Conservation (phyloP, 2,888 invertebrate species). For the Callimorpha dominula region DNA sequence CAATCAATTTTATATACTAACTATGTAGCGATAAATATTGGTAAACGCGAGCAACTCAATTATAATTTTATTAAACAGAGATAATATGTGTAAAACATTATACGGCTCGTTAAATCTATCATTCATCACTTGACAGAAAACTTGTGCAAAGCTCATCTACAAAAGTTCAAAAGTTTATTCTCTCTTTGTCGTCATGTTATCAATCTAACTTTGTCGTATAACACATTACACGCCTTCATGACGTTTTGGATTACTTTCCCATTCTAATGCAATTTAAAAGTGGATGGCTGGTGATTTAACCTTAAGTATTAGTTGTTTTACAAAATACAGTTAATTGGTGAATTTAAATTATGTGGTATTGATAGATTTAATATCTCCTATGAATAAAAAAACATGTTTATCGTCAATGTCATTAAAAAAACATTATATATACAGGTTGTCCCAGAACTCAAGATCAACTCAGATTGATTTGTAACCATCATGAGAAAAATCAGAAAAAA, state of each 20-base stretch:
- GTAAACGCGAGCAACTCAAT: background rate
- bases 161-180: slow-evolving; percentile 6
- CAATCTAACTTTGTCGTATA: slow-evolving; percentile 9
- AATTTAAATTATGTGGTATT: too few species aligned
- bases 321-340: background rate
- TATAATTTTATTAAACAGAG: background rate
- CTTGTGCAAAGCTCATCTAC: slow-evolving; percentile 8
- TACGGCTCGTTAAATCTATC: background rate
- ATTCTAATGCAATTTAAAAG: background rate
- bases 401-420: too few species aligned
- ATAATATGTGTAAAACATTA: slow-evolving; percentile 4
- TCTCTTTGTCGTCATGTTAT: slow-evolving; percentile 1
- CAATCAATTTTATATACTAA: too few species aligned
- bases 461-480: too few species aligned
- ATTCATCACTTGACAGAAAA: slow-evolving; percentile 3
- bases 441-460: too few species aligned
- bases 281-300: background rate
- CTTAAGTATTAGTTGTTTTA: background rate
- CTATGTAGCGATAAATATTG: too few species aligned
- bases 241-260: background rate
- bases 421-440: too few species aligned
- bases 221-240: background rate
- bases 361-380: too few species aligned
- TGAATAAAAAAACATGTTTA: too few species aligned
- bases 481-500: too few species aligned